Evolutionary conservation across 2,113 vertebrate genomes (phyloP).

Genomic region (Megaceryle torquata): DNA sequence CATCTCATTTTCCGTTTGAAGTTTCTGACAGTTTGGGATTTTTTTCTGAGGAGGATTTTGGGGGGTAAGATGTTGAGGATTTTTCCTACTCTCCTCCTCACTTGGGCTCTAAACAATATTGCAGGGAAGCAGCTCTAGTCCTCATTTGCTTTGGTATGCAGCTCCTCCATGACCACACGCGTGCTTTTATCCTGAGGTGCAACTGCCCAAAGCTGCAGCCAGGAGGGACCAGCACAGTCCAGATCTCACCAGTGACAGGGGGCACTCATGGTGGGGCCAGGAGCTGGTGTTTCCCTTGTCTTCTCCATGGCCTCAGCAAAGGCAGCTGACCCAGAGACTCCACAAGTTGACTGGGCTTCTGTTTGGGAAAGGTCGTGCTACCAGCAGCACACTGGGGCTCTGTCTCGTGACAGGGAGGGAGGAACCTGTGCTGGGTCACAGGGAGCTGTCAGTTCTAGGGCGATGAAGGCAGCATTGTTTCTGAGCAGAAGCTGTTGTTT

Average conservation of each 20-base stretch:
- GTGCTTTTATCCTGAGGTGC: background rate
- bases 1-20: background rate
- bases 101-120: background rate
- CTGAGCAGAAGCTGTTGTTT: background rate
- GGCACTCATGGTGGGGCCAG: background rate
- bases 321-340: background rate
- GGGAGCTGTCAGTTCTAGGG: background rate
- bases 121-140: background rate
- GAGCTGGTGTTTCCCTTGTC: background rate
- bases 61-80: background rate
- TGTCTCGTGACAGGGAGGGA: background rate
- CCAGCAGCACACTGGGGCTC: background rate
- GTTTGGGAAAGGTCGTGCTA: slow-evolving; percentile 1
- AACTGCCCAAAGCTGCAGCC: background rate
- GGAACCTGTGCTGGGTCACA: background rate
- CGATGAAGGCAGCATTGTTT: background rate
- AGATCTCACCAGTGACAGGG: background rate
- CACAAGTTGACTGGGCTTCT: background rate
- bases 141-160: rapidly evolving
- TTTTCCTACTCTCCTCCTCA: background rate
- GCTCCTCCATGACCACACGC: rapidly evolving
- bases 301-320: background rate
- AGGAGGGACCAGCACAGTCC: background rate
- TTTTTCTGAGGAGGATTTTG: background rate
- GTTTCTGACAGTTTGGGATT: background rate